Evolutionary conservation across 2,797 vertebrate genomes (phyloP).

Genomic region (Myotis pilosus): DNA sequence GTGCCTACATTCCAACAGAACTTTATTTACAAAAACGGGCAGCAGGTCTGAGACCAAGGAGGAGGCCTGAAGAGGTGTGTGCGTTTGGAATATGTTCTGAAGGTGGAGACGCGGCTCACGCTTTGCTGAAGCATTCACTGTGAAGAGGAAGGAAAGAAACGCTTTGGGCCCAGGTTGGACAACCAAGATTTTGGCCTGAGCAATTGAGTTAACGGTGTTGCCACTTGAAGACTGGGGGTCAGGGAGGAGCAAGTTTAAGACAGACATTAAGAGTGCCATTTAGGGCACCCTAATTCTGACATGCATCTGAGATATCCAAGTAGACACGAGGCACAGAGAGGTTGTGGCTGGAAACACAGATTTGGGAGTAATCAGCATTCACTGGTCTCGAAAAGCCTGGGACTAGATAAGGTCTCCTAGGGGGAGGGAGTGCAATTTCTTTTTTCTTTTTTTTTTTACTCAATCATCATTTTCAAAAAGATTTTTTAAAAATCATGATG

Average conservation of each 20-base stretch:
- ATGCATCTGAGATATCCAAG: not conserved
- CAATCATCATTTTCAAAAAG: slow-evolving; percentile 9
- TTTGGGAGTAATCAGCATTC: not conserved
- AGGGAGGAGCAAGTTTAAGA: not conserved
- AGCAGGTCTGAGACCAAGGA: not conserved
- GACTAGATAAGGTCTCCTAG: not conserved
- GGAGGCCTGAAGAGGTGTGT: not conserved
- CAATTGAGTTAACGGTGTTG: not conserved
- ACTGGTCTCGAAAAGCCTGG: not conserved
- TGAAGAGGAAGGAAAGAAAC: not conserved
- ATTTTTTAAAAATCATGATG: not conserved
- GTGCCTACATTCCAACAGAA: not conserved
- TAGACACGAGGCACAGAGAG: not conserved
- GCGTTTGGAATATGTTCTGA: not conserved
- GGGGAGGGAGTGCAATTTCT: not conserved
- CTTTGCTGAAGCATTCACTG: not conserved
- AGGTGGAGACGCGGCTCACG: not conserved
- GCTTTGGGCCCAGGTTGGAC: not conserved
- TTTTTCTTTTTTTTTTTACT: not conserved
- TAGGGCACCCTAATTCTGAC: not conserved
- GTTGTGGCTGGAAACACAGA: not conserved
- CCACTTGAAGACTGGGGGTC: not conserved
- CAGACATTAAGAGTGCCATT: slow-evolving; percentile 6
- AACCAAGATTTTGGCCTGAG: not conserved
- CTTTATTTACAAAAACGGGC: not conserved